Percentiles rank a stretch among this genome's conserved stretches.
Conservation (phyloP, 2,113 vertebrate species). For the Myotis brandtii region DNA sequence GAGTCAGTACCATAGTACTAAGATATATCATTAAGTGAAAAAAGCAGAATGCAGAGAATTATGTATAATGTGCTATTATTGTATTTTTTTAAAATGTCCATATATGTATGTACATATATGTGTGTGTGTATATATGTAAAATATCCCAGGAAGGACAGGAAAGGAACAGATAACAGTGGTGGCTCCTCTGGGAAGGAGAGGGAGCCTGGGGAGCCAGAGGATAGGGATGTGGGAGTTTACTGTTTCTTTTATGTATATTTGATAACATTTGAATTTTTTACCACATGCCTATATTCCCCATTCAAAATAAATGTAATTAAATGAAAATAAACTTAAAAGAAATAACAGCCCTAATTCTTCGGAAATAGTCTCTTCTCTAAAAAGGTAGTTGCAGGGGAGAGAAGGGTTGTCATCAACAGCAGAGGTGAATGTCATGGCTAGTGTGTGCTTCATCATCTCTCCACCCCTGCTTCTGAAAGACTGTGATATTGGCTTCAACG, state of each 20-base stretch:
- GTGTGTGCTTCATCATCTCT: neutral
- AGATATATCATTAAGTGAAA: neutral
- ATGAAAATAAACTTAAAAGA: neutral
- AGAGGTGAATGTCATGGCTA: neutral
- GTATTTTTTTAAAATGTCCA: neutral
- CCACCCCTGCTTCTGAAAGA: neutral
- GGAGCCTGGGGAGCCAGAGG: neutral
- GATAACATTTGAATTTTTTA: neutral
- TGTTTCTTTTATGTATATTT: slow-evolving; percentile 2
- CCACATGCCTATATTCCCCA: neutral
- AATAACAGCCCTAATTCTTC: neutral
- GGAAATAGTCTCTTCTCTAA: neutral
- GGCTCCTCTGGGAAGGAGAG: neutral
- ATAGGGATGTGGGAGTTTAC: neutral
- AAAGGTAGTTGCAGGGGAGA: neutral
- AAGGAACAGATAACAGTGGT: neutral
- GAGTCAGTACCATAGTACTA: neutral
- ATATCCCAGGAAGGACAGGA: neutral
- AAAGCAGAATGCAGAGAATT: neutral
- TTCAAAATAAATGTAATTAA: slow-evolving; percentile 36
- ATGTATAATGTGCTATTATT: neutral
- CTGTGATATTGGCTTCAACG: neutral
- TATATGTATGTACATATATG: neutral
- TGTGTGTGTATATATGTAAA: neutral
- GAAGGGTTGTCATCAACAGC: neutral